These are phyloP conservation scores for Caenorhabditis wallacei DNA, from an alignment of 2,888 invertebrate species.

Conservation along the genomic window DNA sequence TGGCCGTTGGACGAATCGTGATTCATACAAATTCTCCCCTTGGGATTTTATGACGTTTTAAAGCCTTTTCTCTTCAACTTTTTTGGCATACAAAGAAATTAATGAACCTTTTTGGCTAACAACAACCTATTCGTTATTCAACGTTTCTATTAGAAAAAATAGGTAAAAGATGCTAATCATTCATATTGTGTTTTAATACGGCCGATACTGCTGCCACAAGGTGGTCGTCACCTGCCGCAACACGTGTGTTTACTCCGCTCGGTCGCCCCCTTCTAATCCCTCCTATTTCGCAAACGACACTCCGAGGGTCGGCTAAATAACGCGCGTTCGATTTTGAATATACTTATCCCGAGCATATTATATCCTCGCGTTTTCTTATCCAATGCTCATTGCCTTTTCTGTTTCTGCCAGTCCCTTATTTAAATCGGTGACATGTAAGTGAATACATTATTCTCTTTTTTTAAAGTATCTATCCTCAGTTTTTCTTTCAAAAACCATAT, in stretches of 20 bases:
- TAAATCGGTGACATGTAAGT: conserved; percentile 47
- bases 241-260: conserved; percentile 29
- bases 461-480: conserved; percentile 16
- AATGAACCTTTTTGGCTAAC: neutral
- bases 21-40: conserved; percentile 29
- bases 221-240: conserved; percentile 25
- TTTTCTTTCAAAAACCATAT: neutral
- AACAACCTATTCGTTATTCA: neutral
- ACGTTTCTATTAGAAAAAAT: neutral
- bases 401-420: conserved; percentile 35
- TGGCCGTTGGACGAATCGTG: conserved; percentile 47
- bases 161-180: neutral
- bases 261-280: neutral
- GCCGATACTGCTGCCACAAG: conserved; percentile 1
- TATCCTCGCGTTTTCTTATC: conserved; percentile 16
- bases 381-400: conserved; percentile 49
- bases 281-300: conserved; percentile 23
- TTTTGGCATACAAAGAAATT: neutral
- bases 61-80: neutral
- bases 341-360: neutral
- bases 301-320: conserved; percentile 44
- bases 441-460: conserved; percentile 11
- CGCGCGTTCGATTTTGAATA: conserved; percentile 17
- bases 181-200: conserved; percentile 3
- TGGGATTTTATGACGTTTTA: conserved; percentile 14